phyloP scores from a whole-genome alignment of 2,888 invertebrate species.

The Cactoblastis cactorum region DNA sequence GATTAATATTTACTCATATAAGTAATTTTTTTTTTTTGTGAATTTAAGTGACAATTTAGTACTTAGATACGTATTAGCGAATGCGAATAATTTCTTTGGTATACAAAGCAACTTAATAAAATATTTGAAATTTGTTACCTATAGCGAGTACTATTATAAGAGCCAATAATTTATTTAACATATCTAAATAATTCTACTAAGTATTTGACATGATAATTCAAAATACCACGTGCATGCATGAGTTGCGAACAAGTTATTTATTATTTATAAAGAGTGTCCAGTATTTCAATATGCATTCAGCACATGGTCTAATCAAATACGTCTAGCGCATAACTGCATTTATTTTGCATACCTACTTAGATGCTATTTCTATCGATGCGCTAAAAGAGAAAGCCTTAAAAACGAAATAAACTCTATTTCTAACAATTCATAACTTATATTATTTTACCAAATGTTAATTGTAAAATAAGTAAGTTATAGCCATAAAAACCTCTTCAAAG shows the following conservation, averaged over 20 bases:
- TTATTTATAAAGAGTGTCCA: not conserved
- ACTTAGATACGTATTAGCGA: too few species aligned
- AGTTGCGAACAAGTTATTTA: not conserved
- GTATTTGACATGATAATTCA: not conserved
- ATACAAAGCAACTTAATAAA: too few species aligned
- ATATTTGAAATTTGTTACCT: too few species aligned
- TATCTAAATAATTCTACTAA: not conserved
- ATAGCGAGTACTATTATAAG: too few species aligned
- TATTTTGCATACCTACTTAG: conserved; percentile 18
- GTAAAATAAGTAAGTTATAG: not conserved
- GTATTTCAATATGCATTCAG: not conserved
- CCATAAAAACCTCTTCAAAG: not conserved
- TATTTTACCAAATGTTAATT: not conserved
- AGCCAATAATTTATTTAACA: not conserved
- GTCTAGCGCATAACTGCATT: not conserved
- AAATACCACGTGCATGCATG: not conserved
- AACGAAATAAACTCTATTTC: not conserved
- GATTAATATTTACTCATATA: too few species aligned
- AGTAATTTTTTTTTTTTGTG: too few species aligned
- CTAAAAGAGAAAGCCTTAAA: not conserved
- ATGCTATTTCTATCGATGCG: not conserved
- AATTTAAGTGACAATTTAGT: too few species aligned
- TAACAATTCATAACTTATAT: not conserved
- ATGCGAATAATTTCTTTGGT: too few species aligned
- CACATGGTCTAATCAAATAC: conserved; percentile 4